Percentiles rank a stretch among this genome's conserved stretches.
Evolutionary conservation across 1,140 invertebrate genomes (phyloP).

Genomic region (Formica selysi): DNA sequence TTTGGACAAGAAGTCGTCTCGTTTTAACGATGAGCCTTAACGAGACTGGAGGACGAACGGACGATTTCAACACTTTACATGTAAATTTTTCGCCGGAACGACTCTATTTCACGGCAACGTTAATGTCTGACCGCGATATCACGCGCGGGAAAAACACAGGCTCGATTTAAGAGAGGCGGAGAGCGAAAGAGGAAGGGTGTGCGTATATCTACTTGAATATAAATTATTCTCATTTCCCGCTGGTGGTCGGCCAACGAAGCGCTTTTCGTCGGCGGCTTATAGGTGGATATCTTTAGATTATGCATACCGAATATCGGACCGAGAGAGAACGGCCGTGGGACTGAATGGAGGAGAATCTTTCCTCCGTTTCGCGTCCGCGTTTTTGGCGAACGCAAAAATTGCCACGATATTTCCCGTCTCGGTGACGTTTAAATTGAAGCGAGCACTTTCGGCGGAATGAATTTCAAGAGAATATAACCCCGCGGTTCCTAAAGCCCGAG

Average conservation of each 20-base stretch:
- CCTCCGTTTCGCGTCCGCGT: background rate
- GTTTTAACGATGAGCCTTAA: slow-evolving; percentile 7
- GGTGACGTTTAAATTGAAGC: slow-evolving; percentile 58
- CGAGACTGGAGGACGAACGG: background rate
- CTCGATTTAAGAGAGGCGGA: background rate
- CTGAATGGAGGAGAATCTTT: slow-evolving; percentile 46
- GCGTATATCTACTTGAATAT: slow-evolving; percentile 57
- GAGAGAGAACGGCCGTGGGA: slow-evolving; percentile 35
- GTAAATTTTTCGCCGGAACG: slow-evolving; percentile 11
- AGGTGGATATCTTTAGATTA: slow-evolving; percentile 56
- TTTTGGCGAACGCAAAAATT: slow-evolving; percentile 50
- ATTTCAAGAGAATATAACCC: slow-evolving; percentile 30
- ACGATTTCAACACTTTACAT: slow-evolving; percentile 2
- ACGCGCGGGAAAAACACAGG: slow-evolving; percentile 17
- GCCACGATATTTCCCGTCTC: slow-evolving; percentile 34
- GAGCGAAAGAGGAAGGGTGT: background rate
- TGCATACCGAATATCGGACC: slow-evolving; percentile 58
- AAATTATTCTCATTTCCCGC: slow-evolving; percentile 60
- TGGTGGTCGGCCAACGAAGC: slow-evolving; percentile 24
- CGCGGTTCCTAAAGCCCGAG: background rate
- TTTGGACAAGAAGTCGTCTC: background rate
- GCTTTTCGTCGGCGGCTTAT: slow-evolving; percentile 45
- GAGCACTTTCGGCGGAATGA: slow-evolving; percentile 20
- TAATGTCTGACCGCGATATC: slow-evolving; percentile 33
- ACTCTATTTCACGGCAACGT: slow-evolving; percentile 16